phyloP scores from a whole-genome alignment of 2,888 invertebrate genomes.

The Arctia plantaginis region DNA sequence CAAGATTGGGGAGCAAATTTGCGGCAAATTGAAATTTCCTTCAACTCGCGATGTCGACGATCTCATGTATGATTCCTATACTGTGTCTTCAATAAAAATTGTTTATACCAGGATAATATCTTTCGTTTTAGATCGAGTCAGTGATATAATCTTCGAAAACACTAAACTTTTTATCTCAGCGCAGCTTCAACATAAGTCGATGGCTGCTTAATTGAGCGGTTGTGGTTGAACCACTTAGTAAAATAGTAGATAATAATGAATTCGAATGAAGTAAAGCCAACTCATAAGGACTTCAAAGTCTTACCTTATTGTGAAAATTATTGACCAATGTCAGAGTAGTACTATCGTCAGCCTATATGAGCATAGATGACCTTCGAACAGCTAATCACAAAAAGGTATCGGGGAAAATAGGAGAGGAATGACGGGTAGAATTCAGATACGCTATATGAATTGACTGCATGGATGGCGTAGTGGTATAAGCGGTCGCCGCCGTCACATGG shows the following conservation, averaged over 20 bases:
- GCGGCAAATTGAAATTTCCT: conserved; percentile 38
- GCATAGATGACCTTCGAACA: too few species aligned
- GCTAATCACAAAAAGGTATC: background rate
- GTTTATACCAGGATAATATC: background rate
- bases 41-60: conserved; percentile 18
- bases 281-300: too few species aligned
- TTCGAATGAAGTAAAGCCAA: too few species aligned
- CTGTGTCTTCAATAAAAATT: background rate
- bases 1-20: conserved; percentile 25
- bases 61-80: conserved; percentile 17
- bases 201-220: background rate
- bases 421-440: background rate
- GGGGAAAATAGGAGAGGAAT: background rate
- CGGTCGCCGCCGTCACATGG: too few species aligned
- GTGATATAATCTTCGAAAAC: background rate
- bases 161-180: background rate
- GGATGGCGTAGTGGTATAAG: too few species aligned
- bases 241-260: too few species aligned
- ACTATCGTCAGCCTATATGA: too few species aligned
- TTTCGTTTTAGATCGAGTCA: background rate
- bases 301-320: background rate
- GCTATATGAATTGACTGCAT: too few species aligned
- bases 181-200: background rate
- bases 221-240: too few species aligned
- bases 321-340: background rate